Conservation (phyloP, 2,113 vertebrate genomes). For the Paradisaea rubra region DNA sequence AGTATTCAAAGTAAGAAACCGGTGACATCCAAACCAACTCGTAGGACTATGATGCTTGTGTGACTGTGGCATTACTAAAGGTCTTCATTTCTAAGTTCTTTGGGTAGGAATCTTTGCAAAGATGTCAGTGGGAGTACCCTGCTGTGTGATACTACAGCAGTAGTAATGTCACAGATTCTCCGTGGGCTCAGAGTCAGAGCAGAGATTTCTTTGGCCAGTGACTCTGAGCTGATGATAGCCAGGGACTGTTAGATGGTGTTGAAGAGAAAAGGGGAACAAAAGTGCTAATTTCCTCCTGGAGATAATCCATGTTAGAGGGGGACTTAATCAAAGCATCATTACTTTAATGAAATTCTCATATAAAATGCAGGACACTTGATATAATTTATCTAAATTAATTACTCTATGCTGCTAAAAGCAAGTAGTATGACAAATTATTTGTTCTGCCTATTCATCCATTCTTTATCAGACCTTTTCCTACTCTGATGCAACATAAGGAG, state of each 20-base stretch:
- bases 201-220: not conserved
- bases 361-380: conserved; percentile 53
- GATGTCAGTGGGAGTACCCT: not conserved
- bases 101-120: not conserved
- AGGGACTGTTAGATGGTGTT: not conserved
- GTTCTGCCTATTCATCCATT: conserved; percentile 54
- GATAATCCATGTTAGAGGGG: conserved; percentile 16
- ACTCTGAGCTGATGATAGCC: not conserved
- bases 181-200: not conserved
- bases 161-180: not conserved
- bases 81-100: not conserved
- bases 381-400: conserved; percentile 69
- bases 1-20: not conserved
- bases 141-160: not conserved
- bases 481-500: not conserved
- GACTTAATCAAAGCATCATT: conserved; percentile 50
- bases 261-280: not conserved
- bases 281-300: not conserved
- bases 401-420: conserved; percentile 37
- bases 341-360: conserved; percentile 54
- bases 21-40: not conserved
- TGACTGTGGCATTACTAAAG: not conserved
- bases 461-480: conserved; percentile 50
- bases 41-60: not conserved
- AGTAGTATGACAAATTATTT: conserved; percentile 62